phyloP scores from a whole-genome alignment of 1,140 invertebrate species.

The roundworm (Caenorhabditis elegans) region WBcel235 BX284603.4:6170501-6171000 shows the following conservation, averaged over 20 bases:
- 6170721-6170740: neutral
- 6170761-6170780: constrained; percentile 30
- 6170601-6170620: too few relatives aligned
- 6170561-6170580: too few relatives aligned
- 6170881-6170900: neutral
- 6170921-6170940: neutral
- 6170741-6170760: constrained; percentile 27
- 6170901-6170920: constrained; percentile 7
- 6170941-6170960: neutral
- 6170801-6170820: too few relatives aligned
- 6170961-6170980: neutral
- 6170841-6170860: too few relatives aligned
- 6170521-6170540: too few relatives aligned
- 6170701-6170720: constrained; percentile 34
- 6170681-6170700: constrained; percentile 48
- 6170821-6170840: too few relatives aligned
- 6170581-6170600: too few relatives aligned
- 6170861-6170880: too few relatives aligned
- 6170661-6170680: neutral
- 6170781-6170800: constrained; percentile 39
- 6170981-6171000: neutral
- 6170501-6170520: too few relatives aligned
- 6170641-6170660: constrained; percentile 43
- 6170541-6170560: too few relatives aligned
- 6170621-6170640: too few relatives aligned